A percentile compares a stretch with the other conserved stretches of the same genome.
phyloP scores from a whole-genome alignment of 2,113 vertebrate genomes.

The Picathartes gymnocephalus region DNA sequence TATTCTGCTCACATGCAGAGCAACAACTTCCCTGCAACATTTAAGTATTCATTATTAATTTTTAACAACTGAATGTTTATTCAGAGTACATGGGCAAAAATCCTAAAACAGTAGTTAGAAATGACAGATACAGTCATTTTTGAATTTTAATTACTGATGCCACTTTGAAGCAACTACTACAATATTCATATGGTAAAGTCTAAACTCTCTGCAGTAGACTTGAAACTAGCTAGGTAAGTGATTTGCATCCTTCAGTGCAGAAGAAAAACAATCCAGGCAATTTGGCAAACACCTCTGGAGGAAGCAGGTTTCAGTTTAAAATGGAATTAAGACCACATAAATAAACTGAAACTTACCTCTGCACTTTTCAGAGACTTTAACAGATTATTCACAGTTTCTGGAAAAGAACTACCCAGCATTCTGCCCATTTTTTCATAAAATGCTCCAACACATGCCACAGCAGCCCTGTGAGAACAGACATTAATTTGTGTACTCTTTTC shows the following conservation, averaged over 20 bases:
- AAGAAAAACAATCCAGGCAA: neutral
- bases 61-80: neutral
- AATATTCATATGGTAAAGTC: neutral
- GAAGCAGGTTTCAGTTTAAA: neutral
- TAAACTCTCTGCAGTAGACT: neutral
- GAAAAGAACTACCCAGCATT: conserved; percentile 97
- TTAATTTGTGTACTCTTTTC: no score
- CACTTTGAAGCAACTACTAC: neutral
- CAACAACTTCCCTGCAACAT: neutral
- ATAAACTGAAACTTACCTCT: conserved; percentile 77
- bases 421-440: conserved; percentile 99
- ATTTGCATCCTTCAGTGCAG: neutral
- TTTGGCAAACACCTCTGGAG: neutral
- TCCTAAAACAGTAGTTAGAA: neutral
- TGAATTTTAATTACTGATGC: neutral
- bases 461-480: conserved; percentile 76
- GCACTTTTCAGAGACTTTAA: conserved; percentile 95
- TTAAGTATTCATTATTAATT: neutral
- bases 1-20: neutral
- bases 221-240: neutral
- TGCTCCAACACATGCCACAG: conserved; percentile 94
- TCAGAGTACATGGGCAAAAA: neutral
- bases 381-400: conserved; percentile 97
- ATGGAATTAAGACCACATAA: neutral
- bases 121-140: neutral